Conservation (phyloP, 2,113 vertebrate genomes). For the Menidia beryllina region DNA sequence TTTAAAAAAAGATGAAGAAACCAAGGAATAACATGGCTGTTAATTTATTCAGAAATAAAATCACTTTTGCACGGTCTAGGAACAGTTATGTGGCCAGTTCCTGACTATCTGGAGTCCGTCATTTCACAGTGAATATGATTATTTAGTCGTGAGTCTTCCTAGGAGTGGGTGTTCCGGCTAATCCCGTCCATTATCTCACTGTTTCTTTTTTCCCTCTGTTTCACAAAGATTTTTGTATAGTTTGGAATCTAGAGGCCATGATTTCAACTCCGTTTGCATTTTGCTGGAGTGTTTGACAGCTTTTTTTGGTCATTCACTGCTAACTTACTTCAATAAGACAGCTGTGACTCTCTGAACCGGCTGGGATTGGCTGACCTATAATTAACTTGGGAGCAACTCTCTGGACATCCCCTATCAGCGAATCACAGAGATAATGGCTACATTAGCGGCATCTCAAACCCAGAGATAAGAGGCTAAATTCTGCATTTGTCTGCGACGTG, state of each 20-base stretch:
- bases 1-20: too few relatives aligned
- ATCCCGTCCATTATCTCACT: conserved; percentile 55
- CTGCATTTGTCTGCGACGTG: conserved; percentile 61
- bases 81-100: too few relatives aligned
- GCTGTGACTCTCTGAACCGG: conserved; percentile 36
- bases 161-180: not conserved
- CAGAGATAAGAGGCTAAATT: conserved; percentile 30
- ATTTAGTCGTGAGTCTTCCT: too few relatives aligned
- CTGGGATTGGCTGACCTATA: conserved; percentile 9
- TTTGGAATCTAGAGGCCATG: not conserved
- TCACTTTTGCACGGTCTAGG: too few relatives aligned
- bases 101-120: too few relatives aligned
- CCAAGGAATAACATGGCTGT: too few relatives aligned
- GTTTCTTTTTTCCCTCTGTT: conserved; percentile 26
- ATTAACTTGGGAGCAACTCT: conserved; percentile 37
- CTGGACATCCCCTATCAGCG: conserved; percentile 54
- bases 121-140: too few relatives aligned
- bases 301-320: conserved; percentile 3
- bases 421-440: conserved; percentile 58
- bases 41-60: too few relatives aligned
- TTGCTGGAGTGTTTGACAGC: conserved; percentile 22
- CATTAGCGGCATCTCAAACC: conserved; percentile 58
- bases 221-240: conserved; percentile 4
- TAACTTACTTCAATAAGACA: conserved; percentile 4
- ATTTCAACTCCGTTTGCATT: not conserved